Percentiles rank a stretch among this genome's conserved stretches.
phyloP scores from a whole-genome alignment of 2,888 invertebrate genomes.

The Andrena haemorrhoa region DNA sequence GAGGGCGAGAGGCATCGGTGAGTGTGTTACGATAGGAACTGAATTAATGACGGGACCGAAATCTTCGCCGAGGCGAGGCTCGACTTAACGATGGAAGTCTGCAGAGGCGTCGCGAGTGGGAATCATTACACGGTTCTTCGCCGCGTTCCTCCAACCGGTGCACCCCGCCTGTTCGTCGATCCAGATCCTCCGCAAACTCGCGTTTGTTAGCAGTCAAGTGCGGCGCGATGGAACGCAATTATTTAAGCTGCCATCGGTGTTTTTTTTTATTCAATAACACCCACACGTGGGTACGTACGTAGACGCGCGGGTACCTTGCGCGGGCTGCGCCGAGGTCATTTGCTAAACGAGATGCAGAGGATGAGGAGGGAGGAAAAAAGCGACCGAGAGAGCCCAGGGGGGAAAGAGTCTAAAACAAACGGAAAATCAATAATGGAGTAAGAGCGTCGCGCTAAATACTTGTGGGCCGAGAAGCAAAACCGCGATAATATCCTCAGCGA shows the following conservation, averaged over 20 bases:
- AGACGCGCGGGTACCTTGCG: not conserved
- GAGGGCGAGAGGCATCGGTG: slow-evolving; percentile 20
- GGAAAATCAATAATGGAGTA: slow-evolving; percentile 60
- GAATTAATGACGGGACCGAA: slow-evolving; percentile 19
- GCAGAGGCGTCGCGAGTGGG: slow-evolving; percentile 17
- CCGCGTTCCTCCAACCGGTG: not conserved
- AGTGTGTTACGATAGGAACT: slow-evolving; percentile 20
- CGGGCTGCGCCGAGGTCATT: slow-evolving; percentile 34
- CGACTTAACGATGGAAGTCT: slow-evolving; percentile 48
- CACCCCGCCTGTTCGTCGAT: slow-evolving; percentile 6
- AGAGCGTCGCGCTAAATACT: slow-evolving; percentile 51
- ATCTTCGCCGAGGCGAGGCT: slow-evolving; percentile 1
- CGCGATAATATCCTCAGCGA: slow-evolving; percentile 58
- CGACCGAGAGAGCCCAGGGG: not conserved
- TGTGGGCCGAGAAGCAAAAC: slow-evolving; percentile 49
- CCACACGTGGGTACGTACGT: too few species aligned
- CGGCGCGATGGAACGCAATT: slow-evolving; percentile 46
- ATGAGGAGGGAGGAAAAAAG: not conserved
- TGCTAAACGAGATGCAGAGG: slow-evolving; percentile 51
- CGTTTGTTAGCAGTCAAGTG: slow-evolving; percentile 37
- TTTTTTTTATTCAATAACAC: slow-evolving; percentile 32
- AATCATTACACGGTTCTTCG: slow-evolving; percentile 46
- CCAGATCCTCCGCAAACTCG: slow-evolving; percentile 34
- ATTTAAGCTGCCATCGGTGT: slow-evolving; percentile 35
- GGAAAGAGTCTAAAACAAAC: slow-evolving; percentile 56